Conservation (phyloP, 2,797 vertebrate genomes). For the Trichosurus vulpecula region DNA sequence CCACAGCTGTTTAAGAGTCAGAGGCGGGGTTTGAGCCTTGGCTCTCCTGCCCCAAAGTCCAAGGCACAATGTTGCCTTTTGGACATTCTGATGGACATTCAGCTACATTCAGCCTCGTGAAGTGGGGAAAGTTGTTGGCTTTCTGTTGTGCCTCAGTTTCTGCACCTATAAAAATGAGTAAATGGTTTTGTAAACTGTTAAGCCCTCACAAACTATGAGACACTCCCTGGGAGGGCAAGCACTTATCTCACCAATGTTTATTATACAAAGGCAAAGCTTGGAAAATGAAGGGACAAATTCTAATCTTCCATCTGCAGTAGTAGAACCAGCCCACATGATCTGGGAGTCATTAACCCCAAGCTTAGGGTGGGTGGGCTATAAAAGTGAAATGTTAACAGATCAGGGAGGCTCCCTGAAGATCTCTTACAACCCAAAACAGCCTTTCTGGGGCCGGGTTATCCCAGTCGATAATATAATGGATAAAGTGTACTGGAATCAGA, state of each 20-base stretch:
- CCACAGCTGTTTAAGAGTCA: not conserved
- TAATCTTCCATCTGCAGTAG: not conserved
- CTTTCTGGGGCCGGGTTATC: not conserved
- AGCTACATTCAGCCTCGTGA: not conserved
- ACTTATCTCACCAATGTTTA: slow-evolving; percentile 13
- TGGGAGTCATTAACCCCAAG: not conserved
- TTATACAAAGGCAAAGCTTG: not conserved
- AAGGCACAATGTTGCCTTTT: not conserved
- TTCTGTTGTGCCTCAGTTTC: not conserved
- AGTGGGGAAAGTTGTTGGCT: not conserved
- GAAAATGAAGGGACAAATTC: not conserved
- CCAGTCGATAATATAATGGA: not conserved
- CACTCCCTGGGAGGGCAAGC: not conserved
- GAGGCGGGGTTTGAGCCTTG: not conserved
- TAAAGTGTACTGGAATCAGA: not conserved
- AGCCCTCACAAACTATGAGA: not conserved
- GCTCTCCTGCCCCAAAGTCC: not conserved
- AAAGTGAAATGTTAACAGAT: not conserved
- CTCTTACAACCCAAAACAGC: not conserved
- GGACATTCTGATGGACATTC: not conserved
- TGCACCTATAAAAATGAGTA: not conserved
- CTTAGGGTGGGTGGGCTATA: not conserved
- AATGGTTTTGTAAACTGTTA: not conserved
- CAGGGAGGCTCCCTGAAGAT: not conserved
- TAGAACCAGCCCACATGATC: not conserved